These are phyloP conservation scores for Cuniculus paca DNA, from an alignment of 2,797 vertebrate genomes.

Conservation along the genomic window DNA sequence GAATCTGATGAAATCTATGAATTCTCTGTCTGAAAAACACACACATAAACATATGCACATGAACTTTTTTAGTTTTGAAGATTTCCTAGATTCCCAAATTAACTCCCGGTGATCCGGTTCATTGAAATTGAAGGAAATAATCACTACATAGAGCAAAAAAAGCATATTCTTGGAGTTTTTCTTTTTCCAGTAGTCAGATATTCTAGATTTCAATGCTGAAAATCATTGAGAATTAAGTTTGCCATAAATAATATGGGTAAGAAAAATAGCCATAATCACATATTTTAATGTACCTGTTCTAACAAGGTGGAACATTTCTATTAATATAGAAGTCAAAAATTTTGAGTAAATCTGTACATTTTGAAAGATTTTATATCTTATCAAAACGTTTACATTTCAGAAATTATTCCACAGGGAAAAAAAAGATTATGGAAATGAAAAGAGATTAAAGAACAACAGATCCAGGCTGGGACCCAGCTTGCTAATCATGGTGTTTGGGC, in stretches of 20 bases:
- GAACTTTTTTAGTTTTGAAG: not conserved
- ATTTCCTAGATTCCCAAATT: not conserved
- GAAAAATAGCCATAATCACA: not conserved
- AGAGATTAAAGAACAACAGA: not conserved
- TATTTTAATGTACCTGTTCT: not conserved
- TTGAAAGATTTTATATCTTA: not conserved
- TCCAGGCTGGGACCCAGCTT: not conserved
- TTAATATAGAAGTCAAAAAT: not conserved
- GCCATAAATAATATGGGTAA: not conserved
- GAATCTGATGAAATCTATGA: not conserved
- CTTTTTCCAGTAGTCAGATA: not conserved
- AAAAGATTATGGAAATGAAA: not conserved
- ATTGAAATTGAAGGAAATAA: not conserved
- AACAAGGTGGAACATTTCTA: not conserved
- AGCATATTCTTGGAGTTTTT: not conserved
- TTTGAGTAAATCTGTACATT: not conserved
- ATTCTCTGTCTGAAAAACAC: not conserved
- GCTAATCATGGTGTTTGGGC: not conserved
- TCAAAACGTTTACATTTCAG: not conserved
- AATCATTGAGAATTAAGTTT: not conserved
- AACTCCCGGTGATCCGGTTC: not conserved
- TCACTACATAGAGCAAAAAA: not conserved
- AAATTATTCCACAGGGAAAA: not conserved
- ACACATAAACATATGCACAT: not conserved
- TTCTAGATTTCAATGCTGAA: not conserved